Conservation (phyloP, 2,888 invertebrate species). For the Desoria tigrina region DNA sequence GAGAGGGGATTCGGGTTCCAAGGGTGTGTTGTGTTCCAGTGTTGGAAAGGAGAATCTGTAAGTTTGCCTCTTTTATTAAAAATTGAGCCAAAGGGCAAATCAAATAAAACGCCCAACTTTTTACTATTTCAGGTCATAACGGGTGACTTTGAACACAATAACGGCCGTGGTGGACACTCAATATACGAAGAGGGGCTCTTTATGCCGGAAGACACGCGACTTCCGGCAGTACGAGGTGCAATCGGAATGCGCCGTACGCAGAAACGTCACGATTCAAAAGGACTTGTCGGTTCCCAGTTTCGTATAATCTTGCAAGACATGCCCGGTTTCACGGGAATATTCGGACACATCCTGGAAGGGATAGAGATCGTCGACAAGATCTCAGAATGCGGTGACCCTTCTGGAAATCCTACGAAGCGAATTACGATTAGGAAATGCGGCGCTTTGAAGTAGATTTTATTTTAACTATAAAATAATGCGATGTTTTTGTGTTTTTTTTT, state of each 20-base stretch:
- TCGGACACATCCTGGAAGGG: constrained; percentile 77
- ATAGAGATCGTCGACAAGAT: constrained; percentile 76
- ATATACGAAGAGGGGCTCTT: constrained; percentile 76
- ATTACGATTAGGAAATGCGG: constrained; percentile 75
- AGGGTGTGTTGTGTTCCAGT: constrained; percentile 77
- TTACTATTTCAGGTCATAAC: constrained; percentile 58
- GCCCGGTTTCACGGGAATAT: constrained; percentile 79
- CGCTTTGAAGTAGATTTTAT: constrained; percentile 50
- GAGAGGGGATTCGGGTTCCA: constrained; percentile 75
- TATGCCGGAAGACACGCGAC: constrained; percentile 77
- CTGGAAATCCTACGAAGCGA: constrained; percentile 74
- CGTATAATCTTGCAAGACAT: constrained; percentile 78
- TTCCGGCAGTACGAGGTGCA: constrained; percentile 67
- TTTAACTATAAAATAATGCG: constrained; percentile 33
- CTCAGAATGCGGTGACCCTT: constrained; percentile 73
- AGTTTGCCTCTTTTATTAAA: constrained; percentile 23
- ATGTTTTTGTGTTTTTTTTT: constrained; percentile 10
- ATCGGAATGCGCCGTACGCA: constrained; percentile 81
- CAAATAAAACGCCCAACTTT: neutral
- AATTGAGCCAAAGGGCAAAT: no score
- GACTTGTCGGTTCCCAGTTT: constrained; percentile 82
- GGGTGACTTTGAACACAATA: constrained; percentile 78
- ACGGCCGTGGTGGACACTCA: constrained; percentile 75
- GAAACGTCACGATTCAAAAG: constrained; percentile 74
- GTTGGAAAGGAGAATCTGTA: constrained; percentile 79